Evolutionary conservation across 2,797 vertebrate genomes (phyloP).

Genomic region (Coilia nasus): DNA sequence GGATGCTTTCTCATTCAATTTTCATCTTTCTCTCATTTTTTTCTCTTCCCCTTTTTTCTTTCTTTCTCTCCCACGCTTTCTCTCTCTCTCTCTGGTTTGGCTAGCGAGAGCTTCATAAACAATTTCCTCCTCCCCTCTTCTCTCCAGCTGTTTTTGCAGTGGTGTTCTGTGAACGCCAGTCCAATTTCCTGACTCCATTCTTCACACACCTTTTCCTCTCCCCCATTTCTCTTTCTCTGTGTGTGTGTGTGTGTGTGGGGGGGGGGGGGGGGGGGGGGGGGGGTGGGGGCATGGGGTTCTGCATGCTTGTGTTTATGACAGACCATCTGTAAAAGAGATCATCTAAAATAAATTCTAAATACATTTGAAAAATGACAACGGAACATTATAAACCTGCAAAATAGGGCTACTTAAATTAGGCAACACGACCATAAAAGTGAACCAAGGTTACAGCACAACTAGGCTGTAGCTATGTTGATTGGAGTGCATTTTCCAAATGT

Average conservation of each 20-base stretch:
- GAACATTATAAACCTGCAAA: no score
- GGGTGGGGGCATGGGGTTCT: neutral
- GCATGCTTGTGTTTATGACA: neutral
- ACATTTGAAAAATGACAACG: no score
- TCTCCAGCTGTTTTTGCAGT: constrained; percentile 74
- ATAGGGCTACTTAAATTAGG: no score
- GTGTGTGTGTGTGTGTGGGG: neutral
- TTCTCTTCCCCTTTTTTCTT: constrained; percentile 44
- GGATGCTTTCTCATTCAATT: constrained; percentile 56
- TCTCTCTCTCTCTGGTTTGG: constrained; percentile 55
- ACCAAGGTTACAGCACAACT: no score
- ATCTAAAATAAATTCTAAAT: no score
- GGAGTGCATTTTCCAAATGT: no score
- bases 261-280: no score
- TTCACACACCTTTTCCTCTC: constrained; percentile 59
- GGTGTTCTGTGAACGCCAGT: constrained; percentile 74
- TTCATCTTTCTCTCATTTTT: constrained; percentile 54
- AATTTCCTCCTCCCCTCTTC: constrained; percentile 71
- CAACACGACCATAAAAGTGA: no score
- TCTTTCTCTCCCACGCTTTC: neutral
- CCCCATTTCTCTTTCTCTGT: constrained; percentile 45
- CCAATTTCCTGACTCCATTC: constrained; percentile 81
- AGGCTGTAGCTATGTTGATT: no score
- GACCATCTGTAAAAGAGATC: no score
- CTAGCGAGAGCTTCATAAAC: constrained; percentile 81